Base-by-base conservation (phyloP, 2,888 invertebrate genomes). In the Athalia rosae region DNA sequence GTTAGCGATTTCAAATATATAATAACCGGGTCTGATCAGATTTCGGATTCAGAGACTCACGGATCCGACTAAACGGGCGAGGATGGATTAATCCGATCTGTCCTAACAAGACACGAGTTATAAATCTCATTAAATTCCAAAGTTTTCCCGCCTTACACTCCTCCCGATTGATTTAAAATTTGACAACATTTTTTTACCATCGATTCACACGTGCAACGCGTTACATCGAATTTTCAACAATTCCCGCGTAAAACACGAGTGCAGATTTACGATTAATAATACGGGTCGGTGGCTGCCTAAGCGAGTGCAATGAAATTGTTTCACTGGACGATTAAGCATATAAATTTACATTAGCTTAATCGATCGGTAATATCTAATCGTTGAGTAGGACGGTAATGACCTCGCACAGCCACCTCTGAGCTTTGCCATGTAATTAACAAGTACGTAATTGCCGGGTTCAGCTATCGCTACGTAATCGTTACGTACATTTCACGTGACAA, bases 291-390 rank as follows among this genome's bases (percentile, higher is more conserved):
- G 56, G 50, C n/a, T 71, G 71, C 58, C 50, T 56, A 71, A 71
- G 71, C 71, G 71, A 71, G 9, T 56, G 71, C 15, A 15, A 58
- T n/a, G 15, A 58, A 71, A 71, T 71, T 58, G 45, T 71, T 71
- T 71, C 71, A 43, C 50, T 71, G 58, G 56, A 4, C 56, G 71
- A 71, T 71, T 71, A 13, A 71, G 71, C 71, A 58, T 71, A 61
- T 61, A 45, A 71, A 71, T 71, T 71, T 58, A 43, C 71, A 58
- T 56, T 58, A 71, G 71, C 45, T 45, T 45, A 71, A 71, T 71
- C 50, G 58, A 71, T 71, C 71, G 58, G 28, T 11, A 71, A 71
- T 58, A 71, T 8, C 15, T 41, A 71, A 71, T 58, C 56, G 71
- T 43, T 71, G 41, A 28, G 56, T 5, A 45, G 6, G 45, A 8